These are phyloP conservation scores for Nothocercus julius DNA, from an alignment of 2,113 vertebrate genomes.

Conservation along the genomic window DNA sequence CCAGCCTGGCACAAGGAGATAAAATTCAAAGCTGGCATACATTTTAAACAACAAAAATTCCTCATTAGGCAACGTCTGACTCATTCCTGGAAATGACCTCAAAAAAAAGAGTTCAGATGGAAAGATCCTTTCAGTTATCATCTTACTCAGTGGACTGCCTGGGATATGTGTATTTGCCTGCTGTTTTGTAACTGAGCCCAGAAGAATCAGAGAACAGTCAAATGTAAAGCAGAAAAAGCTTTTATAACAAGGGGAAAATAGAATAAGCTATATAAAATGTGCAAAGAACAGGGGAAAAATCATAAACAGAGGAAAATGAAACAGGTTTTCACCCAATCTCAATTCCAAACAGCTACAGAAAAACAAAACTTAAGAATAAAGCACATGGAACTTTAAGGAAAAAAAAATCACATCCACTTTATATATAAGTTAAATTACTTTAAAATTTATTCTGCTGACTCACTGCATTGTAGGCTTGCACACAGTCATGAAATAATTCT, in stretches of 20 bases:
- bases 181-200: slow-evolving; percentile 4
- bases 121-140: slow-evolving; percentile 13
- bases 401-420: neutral
- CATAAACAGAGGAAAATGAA: neutral
- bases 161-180: neutral
- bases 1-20: slow-evolving; percentile 41
- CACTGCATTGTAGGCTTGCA: neutral
- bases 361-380: neutral
- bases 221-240: neutral
- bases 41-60: slow-evolving; percentile 29
- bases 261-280: neutral
- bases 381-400: neutral
- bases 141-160: slow-evolving; percentile 5
- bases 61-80: slow-evolving; percentile 41
- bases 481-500: neutral
- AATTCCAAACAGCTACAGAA: neutral
- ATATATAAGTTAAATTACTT: neutral
- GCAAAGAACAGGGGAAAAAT: neutral
- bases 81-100: slow-evolving; percentile 52
- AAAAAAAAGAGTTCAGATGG: slow-evolving; percentile 44
- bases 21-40: slow-evolving; percentile 45
- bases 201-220: slow-evolving; percentile 4
- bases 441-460: neutral
- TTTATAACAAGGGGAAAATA: neutral
- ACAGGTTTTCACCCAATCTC: neutral